phyloP scores from a whole-genome alignment of 2,888 invertebrate species.

The Ganaspis brasiliensis region DNA sequence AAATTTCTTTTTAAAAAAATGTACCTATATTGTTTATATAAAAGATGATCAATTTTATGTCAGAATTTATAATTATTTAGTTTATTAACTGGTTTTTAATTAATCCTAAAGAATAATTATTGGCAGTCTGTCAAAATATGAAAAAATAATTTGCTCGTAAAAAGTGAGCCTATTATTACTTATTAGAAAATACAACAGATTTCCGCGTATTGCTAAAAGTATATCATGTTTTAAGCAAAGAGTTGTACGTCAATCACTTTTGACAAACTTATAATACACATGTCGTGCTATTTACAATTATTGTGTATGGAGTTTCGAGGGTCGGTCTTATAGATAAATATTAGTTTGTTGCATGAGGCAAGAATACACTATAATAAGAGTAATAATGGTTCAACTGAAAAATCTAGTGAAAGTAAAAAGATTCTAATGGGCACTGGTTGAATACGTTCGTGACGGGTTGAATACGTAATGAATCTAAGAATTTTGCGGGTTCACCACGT shows the following conservation, averaged over 20 bases:
- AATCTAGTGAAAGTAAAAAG: constrained; percentile 33
- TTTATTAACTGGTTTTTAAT: background rate
- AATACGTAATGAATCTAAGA: constrained; percentile 25
- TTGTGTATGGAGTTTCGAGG: background rate
- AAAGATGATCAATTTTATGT: background rate
- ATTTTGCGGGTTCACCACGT: constrained; percentile 29
- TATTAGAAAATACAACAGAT: constrained; percentile 8
- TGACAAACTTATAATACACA: background rate
- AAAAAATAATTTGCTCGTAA: constrained; percentile 4
- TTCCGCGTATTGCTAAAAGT: constrained; percentile 3
- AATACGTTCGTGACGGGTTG: background rate
- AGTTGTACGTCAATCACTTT: constrained; percentile 2
- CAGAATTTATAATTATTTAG: background rate
- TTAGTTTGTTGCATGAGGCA: constrained; percentile 7
- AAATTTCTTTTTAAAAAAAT: too few relatives aligned
- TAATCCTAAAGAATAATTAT: background rate
- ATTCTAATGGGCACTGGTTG: constrained; percentile 25
- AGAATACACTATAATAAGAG: constrained; percentile 19
- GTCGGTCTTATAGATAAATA: constrained; percentile 14
- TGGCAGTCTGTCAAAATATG: background rate
- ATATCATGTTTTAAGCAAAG: background rate
- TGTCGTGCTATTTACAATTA: constrained; percentile 18
- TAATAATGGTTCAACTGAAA: constrained; percentile 1
- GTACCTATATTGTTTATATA: too few relatives aligned
- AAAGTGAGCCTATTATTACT: background rate